Evolutionary conservation across 2,113 vertebrate species (phyloP).

Genomic region (Semicossyphus pulcher): DNA sequence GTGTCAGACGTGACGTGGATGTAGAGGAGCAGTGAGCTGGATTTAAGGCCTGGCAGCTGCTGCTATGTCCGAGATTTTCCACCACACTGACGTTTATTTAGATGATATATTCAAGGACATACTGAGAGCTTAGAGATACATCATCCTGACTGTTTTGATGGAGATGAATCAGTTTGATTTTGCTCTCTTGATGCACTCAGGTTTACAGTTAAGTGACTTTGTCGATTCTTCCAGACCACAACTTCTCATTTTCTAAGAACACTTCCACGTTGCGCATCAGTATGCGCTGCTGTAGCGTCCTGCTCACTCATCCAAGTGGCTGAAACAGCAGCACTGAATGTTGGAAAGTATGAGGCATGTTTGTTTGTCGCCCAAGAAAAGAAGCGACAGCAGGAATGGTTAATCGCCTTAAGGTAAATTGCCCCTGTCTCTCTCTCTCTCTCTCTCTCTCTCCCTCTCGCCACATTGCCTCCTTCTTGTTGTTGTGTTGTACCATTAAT

Average conservation of each 20-base stretch:
- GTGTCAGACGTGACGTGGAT: slow-evolving; percentile 72
- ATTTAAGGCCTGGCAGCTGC: slow-evolving; percentile 50
- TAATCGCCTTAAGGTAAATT: slow-evolving; percentile 73
- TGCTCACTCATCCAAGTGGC: slow-evolving; percentile 50
- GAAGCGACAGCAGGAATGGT: slow-evolving; percentile 52
- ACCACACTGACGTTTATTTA: slow-evolving; percentile 32
- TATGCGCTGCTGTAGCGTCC: slow-evolving; percentile 1
- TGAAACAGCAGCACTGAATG: slow-evolving; percentile 45
- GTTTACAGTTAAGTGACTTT: too few relatives aligned
- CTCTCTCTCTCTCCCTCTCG: slow-evolving; percentile 14
- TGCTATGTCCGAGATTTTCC: slow-evolving; percentile 14
- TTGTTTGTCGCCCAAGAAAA: slow-evolving; percentile 58
- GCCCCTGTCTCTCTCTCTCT: slow-evolving; percentile 40
- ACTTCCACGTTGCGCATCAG: slow-evolving; percentile 30
- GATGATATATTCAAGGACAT: slow-evolving; percentile 21
- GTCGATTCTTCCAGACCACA: slow-evolving; percentile 23
- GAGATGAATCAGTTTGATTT: too few relatives aligned
- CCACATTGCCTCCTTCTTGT: slow-evolving; percentile 67
- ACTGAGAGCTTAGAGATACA: neutral
- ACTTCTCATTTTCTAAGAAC: slow-evolving; percentile 26
- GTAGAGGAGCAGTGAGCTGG: slow-evolving; percentile 53
- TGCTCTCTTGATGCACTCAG: neutral
- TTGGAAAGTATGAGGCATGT: slow-evolving; percentile 56
- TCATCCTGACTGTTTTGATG: slow-evolving; percentile 5
- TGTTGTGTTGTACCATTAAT: slow-evolving; percentile 78